Evolutionary conservation across 2,797 vertebrate genomes (phyloP).

Genomic region (Myotis findleyi): DNA sequence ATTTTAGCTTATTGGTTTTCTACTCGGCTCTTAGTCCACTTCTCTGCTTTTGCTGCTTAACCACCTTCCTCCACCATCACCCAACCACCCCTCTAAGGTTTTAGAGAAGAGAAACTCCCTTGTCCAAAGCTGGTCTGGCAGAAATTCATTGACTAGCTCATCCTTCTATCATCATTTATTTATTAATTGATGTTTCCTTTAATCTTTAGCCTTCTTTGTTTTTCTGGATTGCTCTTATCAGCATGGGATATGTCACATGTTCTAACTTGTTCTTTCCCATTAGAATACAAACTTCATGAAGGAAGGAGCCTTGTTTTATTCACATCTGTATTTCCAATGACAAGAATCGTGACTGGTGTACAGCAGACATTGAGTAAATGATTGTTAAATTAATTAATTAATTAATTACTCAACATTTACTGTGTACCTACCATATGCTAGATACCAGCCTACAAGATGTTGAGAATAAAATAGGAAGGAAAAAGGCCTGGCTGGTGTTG

Average conservation of each 20-base stretch:
- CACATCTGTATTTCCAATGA: neutral
- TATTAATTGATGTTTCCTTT: neutral
- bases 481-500: no score
- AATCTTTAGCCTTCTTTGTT: neutral
- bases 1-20: neutral
- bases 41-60: neutral
- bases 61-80: neutral
- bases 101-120: neutral
- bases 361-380: neutral
- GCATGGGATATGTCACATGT: neutral
- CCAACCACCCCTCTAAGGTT: neutral
- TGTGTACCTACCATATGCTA: neutral
- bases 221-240: neutral
- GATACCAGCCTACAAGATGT: neutral
- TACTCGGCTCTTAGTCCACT: neutral
- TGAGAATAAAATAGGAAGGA: neutral
- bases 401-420: neutral
- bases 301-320: constrained; percentile 19
- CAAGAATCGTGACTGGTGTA: neutral
- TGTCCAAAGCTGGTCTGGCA: neutral
- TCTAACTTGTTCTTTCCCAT: neutral
- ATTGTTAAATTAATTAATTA: neutral
- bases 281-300: constrained; percentile 1
- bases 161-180: neutral
- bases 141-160: neutral